These are phyloP conservation scores for Apogon hyalosoma DNA, from an alignment of 2,797 vertebrate species.

Conservation along the genomic window DNA sequence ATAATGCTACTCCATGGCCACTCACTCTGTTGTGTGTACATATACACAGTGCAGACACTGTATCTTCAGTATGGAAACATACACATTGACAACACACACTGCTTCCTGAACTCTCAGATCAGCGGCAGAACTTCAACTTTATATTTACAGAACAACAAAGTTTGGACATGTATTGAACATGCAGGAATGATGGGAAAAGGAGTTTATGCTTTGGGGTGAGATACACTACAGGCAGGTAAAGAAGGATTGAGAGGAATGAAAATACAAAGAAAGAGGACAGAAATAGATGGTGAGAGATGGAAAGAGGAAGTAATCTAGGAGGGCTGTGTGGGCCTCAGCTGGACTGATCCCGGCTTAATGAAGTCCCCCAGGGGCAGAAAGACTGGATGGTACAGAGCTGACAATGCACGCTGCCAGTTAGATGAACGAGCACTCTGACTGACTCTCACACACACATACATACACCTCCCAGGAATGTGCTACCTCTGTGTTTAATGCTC, in stretches of 20 bases:
- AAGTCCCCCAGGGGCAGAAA: conserved; percentile 70
- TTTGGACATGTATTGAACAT: background rate
- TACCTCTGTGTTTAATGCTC: conserved; percentile 33
- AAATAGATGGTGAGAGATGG: conserved; percentile 55
- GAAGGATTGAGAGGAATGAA: conserved; percentile 18
- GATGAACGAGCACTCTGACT: conserved; percentile 52
- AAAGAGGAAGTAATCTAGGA: conserved; percentile 57
- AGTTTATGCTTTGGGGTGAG: background rate
- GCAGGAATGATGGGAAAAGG: background rate
- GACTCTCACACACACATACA: conserved; percentile 11
- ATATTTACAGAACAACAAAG: background rate
- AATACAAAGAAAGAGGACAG: conserved; percentile 27
- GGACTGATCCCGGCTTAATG: conserved; percentile 74
- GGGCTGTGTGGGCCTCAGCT: conserved; percentile 72
- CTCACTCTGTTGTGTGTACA: conserved; percentile 38
- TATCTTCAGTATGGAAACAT: conserved; percentile 12
- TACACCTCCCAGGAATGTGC: conserved; percentile 31
- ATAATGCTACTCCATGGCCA: conserved; percentile 44
- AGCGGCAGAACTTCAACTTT: background rate
- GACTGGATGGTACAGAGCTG: conserved; percentile 65
- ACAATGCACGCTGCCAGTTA: conserved; percentile 66
- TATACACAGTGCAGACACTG: conserved; percentile 21
- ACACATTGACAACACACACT: background rate
- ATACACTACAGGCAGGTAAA: conserved; percentile 2
- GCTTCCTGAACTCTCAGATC: conserved; percentile 3